Evolutionary conservation across 1,140 invertebrate species (phyloP), one percentile per base, ranked within the genome.

Genomic region (Uloborus diversus): DNA sequence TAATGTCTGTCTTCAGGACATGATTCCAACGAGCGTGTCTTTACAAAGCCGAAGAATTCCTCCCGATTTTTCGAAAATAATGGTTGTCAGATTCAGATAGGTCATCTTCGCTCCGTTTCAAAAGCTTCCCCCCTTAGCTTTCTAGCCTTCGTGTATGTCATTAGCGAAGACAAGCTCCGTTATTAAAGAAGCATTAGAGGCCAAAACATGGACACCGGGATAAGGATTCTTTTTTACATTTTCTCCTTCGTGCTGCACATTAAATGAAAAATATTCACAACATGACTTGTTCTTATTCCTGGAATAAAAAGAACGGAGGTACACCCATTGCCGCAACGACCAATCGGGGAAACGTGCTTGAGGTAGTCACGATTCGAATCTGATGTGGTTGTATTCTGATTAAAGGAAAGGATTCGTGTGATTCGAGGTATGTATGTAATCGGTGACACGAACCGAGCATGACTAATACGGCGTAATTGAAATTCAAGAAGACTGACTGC

Each of bases 121-220:
- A 27, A 20, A 47, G 23, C 30, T 70, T 61, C 61, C 56, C 33
- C 59, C 20, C 23, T 47, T 17, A 33, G 33, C 59, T 64, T 3
- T 57, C 33, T 64, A 51, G 62, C 23, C 35, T n/a, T 75, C 71
- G 7, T 51, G 37, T 75, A 62, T 64, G 71, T 75, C 71, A 75
- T 75, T 75, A 75, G 59, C 42, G 14, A 30, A 75, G 71, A 75
- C 57, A 75, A 75, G 71, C 62, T 75, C 37, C 71, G 71, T 75
- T 75, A 75, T 75, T 75, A 75, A 75, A 75, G 62, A 75, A 64
- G 59, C 71, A 75, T 75, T 75, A 75, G 71, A 75, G 71, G 30
- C 57, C 57, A 75, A 75, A 75, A 64, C 42, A 64, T 47, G 59
- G 59, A 32, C 71, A 51, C 37, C 57, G 20, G 27, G 17, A 17